Evolutionary conservation across 2,797 vertebrate genomes (phyloP).

Genomic region (Microctenopoma steveboyesi): DNA sequence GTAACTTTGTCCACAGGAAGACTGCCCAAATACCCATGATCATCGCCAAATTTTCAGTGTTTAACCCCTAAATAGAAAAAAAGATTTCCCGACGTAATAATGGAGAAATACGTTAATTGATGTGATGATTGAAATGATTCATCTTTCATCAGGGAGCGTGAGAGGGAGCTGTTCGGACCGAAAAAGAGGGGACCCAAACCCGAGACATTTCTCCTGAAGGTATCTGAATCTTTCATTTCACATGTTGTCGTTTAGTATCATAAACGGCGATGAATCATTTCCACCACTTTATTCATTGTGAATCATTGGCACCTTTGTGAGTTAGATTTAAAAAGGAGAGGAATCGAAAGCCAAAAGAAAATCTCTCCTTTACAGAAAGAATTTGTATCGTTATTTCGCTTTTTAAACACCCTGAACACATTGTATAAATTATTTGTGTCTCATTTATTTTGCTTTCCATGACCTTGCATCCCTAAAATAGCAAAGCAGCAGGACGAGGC

Average conservation of each 20-base stretch:
- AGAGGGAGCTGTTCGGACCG: constrained; percentile 95
- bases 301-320: background rate
- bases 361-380: background rate
- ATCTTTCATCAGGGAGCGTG: constrained; percentile 87
- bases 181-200: constrained; percentile 97
- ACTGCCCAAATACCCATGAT: accelerated
- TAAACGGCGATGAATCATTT: constrained; percentile 11
- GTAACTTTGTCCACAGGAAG: background rate
- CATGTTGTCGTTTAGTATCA: background rate
- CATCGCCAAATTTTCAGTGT: no score
- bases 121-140: background rate
- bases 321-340: background rate
- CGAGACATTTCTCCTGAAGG: constrained; percentile 95
- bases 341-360: background rate
- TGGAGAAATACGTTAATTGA: background rate
- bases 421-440: background rate
- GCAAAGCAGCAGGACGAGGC: constrained; percentile 4
- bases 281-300: background rate
- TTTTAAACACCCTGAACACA: background rate
- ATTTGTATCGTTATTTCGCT: background rate
- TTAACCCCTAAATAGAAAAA: background rate
- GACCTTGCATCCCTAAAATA: background rate
- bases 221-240: constrained; percentile 78
- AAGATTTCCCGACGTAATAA: background rate
- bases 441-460: background rate